These are phyloP conservation scores for Andricus quercusramuli DNA, from an alignment of 2,888 invertebrate species.

Conservation along the genomic window DNA sequence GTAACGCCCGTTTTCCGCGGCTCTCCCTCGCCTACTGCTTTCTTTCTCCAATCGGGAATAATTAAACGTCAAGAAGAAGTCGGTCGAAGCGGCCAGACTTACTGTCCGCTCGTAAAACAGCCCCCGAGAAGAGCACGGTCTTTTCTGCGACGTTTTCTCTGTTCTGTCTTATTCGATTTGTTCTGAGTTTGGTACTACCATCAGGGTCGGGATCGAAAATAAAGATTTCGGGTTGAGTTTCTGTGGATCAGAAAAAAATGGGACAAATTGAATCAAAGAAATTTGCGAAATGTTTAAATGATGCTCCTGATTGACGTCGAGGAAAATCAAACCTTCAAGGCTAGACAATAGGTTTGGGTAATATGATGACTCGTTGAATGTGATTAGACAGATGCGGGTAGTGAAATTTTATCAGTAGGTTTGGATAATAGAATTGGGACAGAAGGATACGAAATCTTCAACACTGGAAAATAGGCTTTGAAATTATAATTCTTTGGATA, in stretches of 20 bases:
- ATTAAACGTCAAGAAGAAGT: conserved; percentile 45
- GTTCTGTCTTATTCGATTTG: background rate
- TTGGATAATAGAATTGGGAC: too few relatives aligned
- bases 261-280: background rate
- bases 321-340: too few relatives aligned
- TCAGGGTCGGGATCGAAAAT: background rate
- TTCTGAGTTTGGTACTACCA: background rate
- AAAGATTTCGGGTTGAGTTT: background rate
- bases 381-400: too few relatives aligned
- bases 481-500: too few relatives aligned
- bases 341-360: too few relatives aligned
- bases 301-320: too few relatives aligned
- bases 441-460: too few relatives aligned
- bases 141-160: conserved; percentile 35
- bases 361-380: too few relatives aligned
- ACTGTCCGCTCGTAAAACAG: conserved; percentile 1
- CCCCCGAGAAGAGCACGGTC: background rate
- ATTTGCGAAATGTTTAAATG: too few relatives aligned
- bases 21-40: conserved; percentile 18
- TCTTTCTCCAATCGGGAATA: conserved; percentile 42
- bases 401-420: too few relatives aligned
- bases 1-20: conserved; percentile 42
- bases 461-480: too few relatives aligned
- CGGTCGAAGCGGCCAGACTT: conserved; percentile 7
- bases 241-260: background rate